Percentiles rank a stretch among this genome's conserved stretches.
Evolutionary conservation across 2,113 vertebrate species (phyloP).

Genomic region (Nycticryphes semicollaris): DNA sequence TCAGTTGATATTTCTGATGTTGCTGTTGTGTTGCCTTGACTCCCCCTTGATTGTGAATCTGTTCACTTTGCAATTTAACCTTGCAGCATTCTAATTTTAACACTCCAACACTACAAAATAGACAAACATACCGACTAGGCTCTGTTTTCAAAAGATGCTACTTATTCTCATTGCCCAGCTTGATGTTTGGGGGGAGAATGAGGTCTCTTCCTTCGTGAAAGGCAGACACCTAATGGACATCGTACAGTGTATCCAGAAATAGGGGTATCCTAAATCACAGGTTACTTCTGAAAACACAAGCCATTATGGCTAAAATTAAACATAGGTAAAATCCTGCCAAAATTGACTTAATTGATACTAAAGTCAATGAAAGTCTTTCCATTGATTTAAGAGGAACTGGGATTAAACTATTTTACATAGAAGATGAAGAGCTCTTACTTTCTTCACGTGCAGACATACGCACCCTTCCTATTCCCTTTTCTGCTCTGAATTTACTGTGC

Average conservation of each 20-base stretch:
- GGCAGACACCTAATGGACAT: not conserved
- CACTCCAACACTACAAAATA: not conserved
- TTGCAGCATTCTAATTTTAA: conserved; percentile 55
- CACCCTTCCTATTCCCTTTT: not conserved
- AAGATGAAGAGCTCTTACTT: not conserved
- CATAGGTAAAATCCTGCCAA: not conserved
- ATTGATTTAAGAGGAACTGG: not conserved
- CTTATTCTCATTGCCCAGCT: not conserved
- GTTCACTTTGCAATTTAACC: conserved; percentile 17
- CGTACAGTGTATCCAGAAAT: not conserved
- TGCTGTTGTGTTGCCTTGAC: conserved; percentile 3
- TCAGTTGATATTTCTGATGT: not conserved
- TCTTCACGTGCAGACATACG: not conserved
- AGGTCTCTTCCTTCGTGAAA: not conserved
- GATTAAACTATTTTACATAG: not conserved
- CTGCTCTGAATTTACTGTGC: not conserved
- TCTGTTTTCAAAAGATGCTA: not conserved
- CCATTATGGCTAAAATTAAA: not conserved
- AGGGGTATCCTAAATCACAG: not conserved
- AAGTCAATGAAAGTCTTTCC: not conserved
- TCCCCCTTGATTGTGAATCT: conserved; percentile 19
- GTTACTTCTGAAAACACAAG: not conserved
- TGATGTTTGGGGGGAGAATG: not conserved
- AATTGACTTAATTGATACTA: not conserved
- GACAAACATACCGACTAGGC: not conserved